Evolutionary conservation across 1,140 invertebrate genomes (phyloP), one percentile per base, ranked within the genome.

Genomic region (Trichonephila clavipes): DNA sequence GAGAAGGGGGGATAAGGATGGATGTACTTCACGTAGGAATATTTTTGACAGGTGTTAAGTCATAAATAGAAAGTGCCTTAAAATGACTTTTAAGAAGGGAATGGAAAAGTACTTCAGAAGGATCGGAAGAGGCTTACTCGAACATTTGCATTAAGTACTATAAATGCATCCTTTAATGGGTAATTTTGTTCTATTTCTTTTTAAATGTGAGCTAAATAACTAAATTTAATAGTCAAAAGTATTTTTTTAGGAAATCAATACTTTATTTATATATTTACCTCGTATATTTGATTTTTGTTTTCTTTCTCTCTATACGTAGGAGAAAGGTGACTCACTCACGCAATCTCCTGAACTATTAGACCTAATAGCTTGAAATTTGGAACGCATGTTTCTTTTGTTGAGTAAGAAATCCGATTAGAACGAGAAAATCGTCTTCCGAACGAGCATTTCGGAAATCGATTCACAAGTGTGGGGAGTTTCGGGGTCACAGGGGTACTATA

Each of bases 41-140:
- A 85, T 58, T 85, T 85, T 85, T 58, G 83, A 61, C 44, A 85
- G 83, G 58, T 61, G 83, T 85, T 77, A 18, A 58, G 44, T 85
- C 83, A 85, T 85, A 85, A 85, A 85, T 85, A 85, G 72, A 85
- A 85, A 59, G 83, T 59, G 51, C 83, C 83, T 59, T 85, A 59
- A 85, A 85, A n/a, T 59, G 44, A 85, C 59, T 85, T 85, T 61
- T 85, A 85, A 85, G 83, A 10, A 85, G 83, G 72, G 83, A 59
- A 85, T 85, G 44, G 72, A 77, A 77, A 77, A 77, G 72, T 77
- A 77, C 72, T 77, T 77, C 72, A 77, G n/a, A n/a, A 77, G 51
- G 28, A 77, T 28, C 28, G 18, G 18, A 77, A 77, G 72, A 34
- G 72, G 72, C 72, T 77, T 77, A 77, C 72, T 77, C 10, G 6